Conservation (phyloP, 2,888 invertebrate genomes). For the Orchestes rusci region DNA sequence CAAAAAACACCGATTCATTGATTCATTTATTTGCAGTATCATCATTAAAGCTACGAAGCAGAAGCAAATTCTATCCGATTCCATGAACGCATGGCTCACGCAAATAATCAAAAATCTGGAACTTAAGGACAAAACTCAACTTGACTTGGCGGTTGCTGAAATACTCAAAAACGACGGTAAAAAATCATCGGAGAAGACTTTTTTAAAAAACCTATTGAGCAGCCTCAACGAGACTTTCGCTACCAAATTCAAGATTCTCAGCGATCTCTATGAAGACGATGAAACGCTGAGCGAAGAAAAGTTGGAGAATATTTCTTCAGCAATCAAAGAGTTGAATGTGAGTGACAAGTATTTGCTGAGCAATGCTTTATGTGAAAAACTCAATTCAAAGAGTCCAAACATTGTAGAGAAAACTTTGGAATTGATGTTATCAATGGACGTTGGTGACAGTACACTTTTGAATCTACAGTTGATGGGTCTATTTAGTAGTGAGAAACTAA, state of each 20-base stretch:
- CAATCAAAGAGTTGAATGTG: constrained; percentile 46
- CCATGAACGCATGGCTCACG: too few relatives aligned
- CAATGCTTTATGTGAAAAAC: constrained; percentile 56
- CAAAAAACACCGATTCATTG: too few relatives aligned
- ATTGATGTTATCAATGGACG: constrained; percentile 34
- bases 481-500: constrained; percentile 43
- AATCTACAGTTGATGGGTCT: constrained; percentile 48
- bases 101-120: constrained; percentile 60
- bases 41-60: too few relatives aligned
- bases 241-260: constrained; percentile 46
- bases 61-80: too few relatives aligned
- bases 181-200: background rate
- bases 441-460: constrained; percentile 34
- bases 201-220: background rate
- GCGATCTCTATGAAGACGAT: constrained; percentile 67
- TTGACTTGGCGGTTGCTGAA: background rate
- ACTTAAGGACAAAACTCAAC: constrained; percentile 54
- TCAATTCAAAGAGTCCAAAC: constrained; percentile 58
- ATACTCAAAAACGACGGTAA: background rate
- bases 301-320: constrained; percentile 55
- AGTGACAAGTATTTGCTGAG: constrained; percentile 55
- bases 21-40: too few relatives aligned
- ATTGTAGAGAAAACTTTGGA: constrained; percentile 54
- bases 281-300: constrained; percentile 59
- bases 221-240: background rate